Conservation (phyloP, 35 echinoderm and acorn worm genomes). For the Lytechinus variegatus region DNA sequence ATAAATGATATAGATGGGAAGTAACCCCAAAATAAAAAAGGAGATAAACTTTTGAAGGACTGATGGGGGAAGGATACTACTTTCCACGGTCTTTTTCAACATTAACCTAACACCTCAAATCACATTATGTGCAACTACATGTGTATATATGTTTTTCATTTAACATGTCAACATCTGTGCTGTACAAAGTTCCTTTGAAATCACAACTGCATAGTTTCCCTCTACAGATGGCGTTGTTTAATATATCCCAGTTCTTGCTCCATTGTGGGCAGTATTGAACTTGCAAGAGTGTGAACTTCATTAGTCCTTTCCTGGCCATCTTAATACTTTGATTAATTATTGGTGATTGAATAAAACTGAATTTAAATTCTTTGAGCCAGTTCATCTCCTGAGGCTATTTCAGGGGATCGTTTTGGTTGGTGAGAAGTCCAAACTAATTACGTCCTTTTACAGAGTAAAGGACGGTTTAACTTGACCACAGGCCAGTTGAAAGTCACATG, state of each 20-base stretch:
- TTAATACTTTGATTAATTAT: neutral
- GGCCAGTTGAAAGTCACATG: neutral
- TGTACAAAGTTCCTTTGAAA: neutral
- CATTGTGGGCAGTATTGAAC: neutral
- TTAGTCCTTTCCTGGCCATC: neutral
- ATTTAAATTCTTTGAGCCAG: neutral
- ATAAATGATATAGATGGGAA: no score
- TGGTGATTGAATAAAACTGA: neutral
- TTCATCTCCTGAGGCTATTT: slow-evolving; percentile 5
- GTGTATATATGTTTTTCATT: no score
- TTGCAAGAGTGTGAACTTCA: neutral
- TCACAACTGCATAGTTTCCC: neutral
- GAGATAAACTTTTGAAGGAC: neutral
- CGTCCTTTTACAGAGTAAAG: neutral
- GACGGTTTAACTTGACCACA: neutral
- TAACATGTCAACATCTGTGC: no score
- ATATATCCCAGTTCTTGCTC: neutral
- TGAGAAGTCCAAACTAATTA: neutral
- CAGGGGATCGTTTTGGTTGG: neutral
- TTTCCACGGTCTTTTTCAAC: no score
- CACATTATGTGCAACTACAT: no score
- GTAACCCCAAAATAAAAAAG: neutral
- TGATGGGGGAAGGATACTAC: neutral
- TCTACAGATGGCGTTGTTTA: neutral
- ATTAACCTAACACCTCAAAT: no score